Percentiles rank a stretch among this genome's conserved stretches.
Evolutionary conservation across 2,797 vertebrate species (phyloP).

Genomic region (Chelidonichthys spinosus): DNA sequence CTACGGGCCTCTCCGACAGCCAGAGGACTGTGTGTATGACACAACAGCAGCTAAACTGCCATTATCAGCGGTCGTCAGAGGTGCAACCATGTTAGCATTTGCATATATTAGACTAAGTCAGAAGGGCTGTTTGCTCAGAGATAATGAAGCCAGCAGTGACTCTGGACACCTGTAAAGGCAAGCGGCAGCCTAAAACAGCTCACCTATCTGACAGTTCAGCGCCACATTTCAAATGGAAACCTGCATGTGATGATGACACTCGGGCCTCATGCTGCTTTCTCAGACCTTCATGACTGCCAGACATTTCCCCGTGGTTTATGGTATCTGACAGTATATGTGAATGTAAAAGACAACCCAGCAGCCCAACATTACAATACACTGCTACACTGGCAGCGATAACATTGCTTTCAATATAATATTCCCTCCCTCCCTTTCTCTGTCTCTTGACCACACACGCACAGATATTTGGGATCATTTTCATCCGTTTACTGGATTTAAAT

Average conservation of each 20-base stretch:
- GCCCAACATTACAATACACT: too few species aligned
- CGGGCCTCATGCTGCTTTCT: neutral
- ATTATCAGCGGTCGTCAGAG: conserved; percentile 65
- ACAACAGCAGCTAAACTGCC: conserved; percentile 54
- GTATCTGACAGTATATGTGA: too few species aligned
- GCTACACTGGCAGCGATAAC: too few species aligned
- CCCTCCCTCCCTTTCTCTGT: too few species aligned
- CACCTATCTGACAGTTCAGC: conserved; percentile 20
- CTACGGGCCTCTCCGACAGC: conserved; percentile 13
- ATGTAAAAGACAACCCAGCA: too few species aligned
- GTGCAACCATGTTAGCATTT: conserved; percentile 51
- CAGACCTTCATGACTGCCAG: too few species aligned
- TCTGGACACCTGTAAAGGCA: conserved; percentile 39
- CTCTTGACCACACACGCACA: too few species aligned
- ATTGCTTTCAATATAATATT: too few species aligned
- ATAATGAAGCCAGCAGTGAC: conserved; percentile 52
- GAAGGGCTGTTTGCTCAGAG: conserved; percentile 51
- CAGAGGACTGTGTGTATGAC: conserved; percentile 40
- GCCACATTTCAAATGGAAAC: conserved; percentile 9
- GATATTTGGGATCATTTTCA: too few species aligned
- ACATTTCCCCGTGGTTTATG: too few species aligned
- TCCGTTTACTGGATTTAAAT: too few species aligned
- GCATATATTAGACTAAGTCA: conserved; percentile 56
- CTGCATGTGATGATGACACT: neutral
- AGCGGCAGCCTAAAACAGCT: conserved; percentile 17